Percentiles rank a stretch among this genome's conserved stretches.
These are phyloP conservation scores for Augiades crinisus DNA, from an alignment of 2,888 invertebrate genomes.

Conservation along the genomic window DNA sequence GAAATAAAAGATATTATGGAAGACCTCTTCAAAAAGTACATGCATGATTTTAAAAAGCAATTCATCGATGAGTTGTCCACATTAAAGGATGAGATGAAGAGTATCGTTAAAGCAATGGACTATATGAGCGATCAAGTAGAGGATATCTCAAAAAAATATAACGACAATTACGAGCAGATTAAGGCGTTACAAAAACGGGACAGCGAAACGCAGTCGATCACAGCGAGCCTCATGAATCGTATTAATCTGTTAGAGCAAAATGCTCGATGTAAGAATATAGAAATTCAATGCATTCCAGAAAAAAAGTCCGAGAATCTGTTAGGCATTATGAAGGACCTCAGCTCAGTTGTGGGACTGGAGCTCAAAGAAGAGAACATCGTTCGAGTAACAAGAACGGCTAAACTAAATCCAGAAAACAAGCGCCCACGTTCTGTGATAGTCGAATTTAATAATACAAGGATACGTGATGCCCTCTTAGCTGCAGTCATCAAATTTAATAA, in stretches of 20 bases:
- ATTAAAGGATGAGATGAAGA: not conserved
- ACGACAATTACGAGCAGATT: not conserved
- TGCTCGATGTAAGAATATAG: conserved; percentile 14
- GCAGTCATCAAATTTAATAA: no score
- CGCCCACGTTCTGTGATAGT: not conserved
- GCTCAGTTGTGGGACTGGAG: not conserved
- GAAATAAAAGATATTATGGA: conserved; percentile 3
- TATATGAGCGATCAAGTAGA: conserved; percentile 3
- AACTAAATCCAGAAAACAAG: not conserved
- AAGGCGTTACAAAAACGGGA: not conserved
- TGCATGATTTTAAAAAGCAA: conserved; percentile 2
- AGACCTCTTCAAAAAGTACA: not conserved
- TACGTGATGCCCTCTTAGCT: no score
- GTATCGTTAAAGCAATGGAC: not conserved
- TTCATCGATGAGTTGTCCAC: not conserved
- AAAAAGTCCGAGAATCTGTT: conserved; percentile 21
- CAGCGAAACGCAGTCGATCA: not conserved
- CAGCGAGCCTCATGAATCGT: not conserved
- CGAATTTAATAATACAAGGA: not conserved
- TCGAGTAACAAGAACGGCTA: conserved; percentile 1
- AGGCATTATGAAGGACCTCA: conserved; percentile 7
- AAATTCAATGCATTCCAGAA: conserved; percentile 24
- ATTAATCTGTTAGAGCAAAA: conserved; percentile 16
- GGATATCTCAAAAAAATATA: not conserved
- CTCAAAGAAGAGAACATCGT: not conserved